Evolutionary conservation across 2,888 invertebrate species (phyloP).

Genomic region (Taenaris catops): DNA sequence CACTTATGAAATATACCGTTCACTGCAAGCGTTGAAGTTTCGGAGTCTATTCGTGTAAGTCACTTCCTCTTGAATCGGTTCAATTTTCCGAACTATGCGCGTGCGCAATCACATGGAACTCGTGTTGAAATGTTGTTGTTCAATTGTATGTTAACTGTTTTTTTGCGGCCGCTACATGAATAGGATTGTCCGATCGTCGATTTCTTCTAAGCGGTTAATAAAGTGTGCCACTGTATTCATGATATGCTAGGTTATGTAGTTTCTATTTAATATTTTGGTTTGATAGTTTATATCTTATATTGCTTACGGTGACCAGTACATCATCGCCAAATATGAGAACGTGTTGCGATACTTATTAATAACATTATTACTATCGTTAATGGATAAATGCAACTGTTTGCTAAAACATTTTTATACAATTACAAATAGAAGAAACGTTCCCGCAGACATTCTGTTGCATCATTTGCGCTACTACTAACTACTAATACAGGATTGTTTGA

Average conservation of each 20-base stretch:
- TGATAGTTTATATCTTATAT: too few species aligned
- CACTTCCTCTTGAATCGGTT: conserved; percentile 13
- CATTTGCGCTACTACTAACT: too few species aligned
- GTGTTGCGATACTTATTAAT: too few species aligned
- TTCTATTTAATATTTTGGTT: too few species aligned
- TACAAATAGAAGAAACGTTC: conserved; percentile 18
- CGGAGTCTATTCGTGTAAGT: too few species aligned
- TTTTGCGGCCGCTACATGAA: conserved; percentile 14
- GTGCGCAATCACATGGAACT: conserved; percentile 16
- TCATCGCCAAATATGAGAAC: too few species aligned
- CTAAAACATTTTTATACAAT: conserved; percentile 9
- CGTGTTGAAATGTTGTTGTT: conserved; percentile 13
- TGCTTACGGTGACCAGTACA: too few species aligned
- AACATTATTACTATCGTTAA: not conserved
- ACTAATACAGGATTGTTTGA: conserved; percentile 40
- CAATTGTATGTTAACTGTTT: conserved; percentile 13
- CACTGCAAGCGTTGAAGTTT: conserved; percentile 7
- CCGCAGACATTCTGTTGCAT: conserved; percentile 31
- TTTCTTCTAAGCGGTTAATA: conserved; percentile 4
- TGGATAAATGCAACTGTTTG: conserved; percentile 12
- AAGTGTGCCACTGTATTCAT: conserved; percentile 1
- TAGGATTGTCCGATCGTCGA: conserved; percentile 8
- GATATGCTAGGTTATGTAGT: too few species aligned
- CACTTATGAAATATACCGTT: conserved; percentile 13
- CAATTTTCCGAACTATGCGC: conserved; percentile 9